Evolutionary conservation across 2,888 invertebrate species (phyloP), one percentile per base, ranked within the genome.

Genomic region (Argyresthia goedartella): DNA sequence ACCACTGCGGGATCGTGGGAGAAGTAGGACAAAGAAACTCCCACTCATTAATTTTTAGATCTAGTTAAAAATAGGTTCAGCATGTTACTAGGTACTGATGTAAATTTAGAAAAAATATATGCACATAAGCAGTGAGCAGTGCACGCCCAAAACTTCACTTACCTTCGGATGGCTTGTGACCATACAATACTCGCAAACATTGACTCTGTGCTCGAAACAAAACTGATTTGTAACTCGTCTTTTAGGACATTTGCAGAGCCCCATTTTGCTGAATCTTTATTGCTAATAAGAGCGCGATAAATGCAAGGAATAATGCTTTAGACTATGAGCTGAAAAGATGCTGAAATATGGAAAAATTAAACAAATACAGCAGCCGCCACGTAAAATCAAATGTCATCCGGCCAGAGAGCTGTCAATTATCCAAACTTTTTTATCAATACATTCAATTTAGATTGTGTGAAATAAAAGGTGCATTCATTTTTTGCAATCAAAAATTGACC

Each of bases 141-240:
- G 35, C 13, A 1, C 16, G 45, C 13, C n/a, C 35, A 50, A 50
- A 39, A 57, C 69, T n/a, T n/a, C n/a, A n/a, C n/a, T 71, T 91
- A 98, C 98, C 91, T 95, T 96, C 41, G 95, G 93, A 86, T 99
- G 99, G 81, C 94, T 96, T 63, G 95, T 93, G 57, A 98, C 96
- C 92, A 99, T 94, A 87, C 99, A 99, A 87, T 96, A 92, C 88
- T 99, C 98, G 82, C 99, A 99, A 69, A 99, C 99, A 90, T 99
- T 99, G 35, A 99, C 98, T 67, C 98, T 89, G 80, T 99, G 99
- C 79, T 99, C 98, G 81, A 98, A 99, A 87, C 99, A 99, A 89
- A 99, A 99, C 74, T 98, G 95, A 87, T 97, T 99, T 54, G 99
- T 99, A 57, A 99, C 97, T 84, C 94, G 93, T 64, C 96, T 90